Evolutionary conservation across 1,140 invertebrate species (phyloP).

Genomic region (Cotesia typhae): DNA sequence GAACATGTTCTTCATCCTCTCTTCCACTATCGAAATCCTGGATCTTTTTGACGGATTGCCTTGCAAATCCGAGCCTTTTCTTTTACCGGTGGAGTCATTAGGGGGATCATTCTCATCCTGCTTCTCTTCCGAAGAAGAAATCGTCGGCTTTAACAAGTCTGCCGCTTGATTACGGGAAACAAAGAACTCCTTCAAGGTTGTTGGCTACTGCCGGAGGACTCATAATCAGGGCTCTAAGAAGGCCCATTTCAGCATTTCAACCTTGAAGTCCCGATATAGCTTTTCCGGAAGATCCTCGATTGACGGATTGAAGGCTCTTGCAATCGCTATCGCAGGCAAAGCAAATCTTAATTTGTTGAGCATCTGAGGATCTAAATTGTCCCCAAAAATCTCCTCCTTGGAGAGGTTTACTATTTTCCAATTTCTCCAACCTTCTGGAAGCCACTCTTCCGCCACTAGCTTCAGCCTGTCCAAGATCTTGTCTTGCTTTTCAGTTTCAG

Average conservation of each 20-base stretch:
- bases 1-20: slow-evolving; percentile 9
- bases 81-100: background rate
- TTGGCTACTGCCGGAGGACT: background rate
- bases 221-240: background rate
- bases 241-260: background rate
- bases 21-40: background rate
- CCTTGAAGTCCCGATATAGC: background rate
- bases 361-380: background rate
- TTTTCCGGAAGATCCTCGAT: background rate
- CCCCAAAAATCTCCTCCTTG: background rate
- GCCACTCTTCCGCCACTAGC: too few relatives aligned
- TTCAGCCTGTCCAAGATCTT: too few relatives aligned
- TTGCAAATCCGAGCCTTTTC: too few relatives aligned
- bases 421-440: background rate
- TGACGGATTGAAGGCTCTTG: background rate
- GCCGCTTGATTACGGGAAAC: slow-evolving; percentile 21
- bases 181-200: slow-evolving; percentile 26
- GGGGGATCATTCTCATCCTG: background rate
- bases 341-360: background rate
- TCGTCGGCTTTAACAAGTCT: background rate
- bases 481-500: too few relatives aligned
- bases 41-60: background rate
- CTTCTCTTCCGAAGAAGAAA: background rate
- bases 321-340: background rate
- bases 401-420: background rate